phyloP scores from a whole-genome alignment of 2,797 vertebrate genomes.

The Tokudaia muenninki region DNA sequence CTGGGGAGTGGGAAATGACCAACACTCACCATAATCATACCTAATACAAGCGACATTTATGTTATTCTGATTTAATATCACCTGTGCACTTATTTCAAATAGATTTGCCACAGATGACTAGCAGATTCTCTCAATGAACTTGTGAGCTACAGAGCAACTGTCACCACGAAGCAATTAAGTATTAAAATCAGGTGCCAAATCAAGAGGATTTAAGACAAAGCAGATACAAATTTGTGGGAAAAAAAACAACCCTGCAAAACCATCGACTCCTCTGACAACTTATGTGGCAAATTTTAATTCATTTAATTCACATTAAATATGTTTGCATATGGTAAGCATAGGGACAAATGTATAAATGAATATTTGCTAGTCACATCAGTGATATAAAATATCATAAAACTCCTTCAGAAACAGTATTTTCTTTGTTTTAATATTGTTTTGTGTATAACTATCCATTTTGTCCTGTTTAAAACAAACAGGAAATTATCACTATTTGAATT shows the following conservation, averaged over 20 bases:
- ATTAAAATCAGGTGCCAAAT: neutral
- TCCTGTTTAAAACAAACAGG: neutral
- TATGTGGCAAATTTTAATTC: neutral
- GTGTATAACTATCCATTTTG: neutral
- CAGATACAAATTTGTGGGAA: neutral
- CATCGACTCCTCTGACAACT: neutral
- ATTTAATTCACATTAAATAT: neutral
- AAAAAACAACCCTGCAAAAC: neutral
- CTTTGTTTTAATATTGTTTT: neutral
- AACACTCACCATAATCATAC: conserved; percentile 26
- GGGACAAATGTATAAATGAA: neutral
- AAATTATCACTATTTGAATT: neutral
- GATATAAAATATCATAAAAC: neutral
- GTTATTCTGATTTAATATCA: neutral
- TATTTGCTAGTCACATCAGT: neutral
- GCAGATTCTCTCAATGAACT: conserved; percentile 13
- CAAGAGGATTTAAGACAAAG: conserved; percentile 33
- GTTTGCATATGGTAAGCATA: neutral
- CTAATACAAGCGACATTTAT: conserved; percentile 6
- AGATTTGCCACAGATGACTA: conserved; percentile 29
- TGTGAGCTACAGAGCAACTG: neutral
- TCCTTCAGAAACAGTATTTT: neutral
- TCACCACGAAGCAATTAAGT: neutral
- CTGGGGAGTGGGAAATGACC: neutral
- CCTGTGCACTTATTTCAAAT: conserved; percentile 11